These are phyloP conservation scores for Strongylocentrotus purpuratus DNA, from an alignment of 35 echinoderm and acorn worm species.

Conservation along the genomic window DNA sequence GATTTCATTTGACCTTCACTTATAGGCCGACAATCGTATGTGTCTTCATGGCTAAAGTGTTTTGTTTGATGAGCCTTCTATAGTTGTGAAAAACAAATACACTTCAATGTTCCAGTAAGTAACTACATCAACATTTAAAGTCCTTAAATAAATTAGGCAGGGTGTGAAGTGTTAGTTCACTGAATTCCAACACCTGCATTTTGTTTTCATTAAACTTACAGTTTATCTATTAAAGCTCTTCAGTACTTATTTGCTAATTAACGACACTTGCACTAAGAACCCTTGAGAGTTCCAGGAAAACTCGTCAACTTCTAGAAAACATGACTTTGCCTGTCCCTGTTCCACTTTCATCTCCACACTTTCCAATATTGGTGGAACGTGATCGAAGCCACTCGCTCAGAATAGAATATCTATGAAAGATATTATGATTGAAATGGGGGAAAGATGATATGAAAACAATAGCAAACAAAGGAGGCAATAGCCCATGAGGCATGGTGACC, in stretches of 20 bases:
- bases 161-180: not conserved
- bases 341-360: not conserved
- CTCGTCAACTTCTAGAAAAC: not conserved
- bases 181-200: not conserved
- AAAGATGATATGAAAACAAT: constrained; percentile 9
- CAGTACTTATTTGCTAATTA: not conserved
- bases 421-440: not conserved
- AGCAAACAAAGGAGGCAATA: constrained; percentile 1
- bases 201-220: not conserved
- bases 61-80: too few species aligned
- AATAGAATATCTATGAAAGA: not conserved
- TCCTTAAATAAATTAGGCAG: not conserved
- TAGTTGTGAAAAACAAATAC: not conserved
- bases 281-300: not conserved
- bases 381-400: not conserved
- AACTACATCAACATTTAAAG: not conserved
- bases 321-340: not conserved
- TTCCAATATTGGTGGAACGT: not conserved
- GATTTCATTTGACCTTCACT: too few species aligned
- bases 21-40: too few species aligned
- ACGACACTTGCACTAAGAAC: not conserved
- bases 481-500: not conserved
- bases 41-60: too few species aligned
- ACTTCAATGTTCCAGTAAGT: not conserved
- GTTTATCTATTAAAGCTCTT: not conserved